These are phyloP conservation scores for Drosophila subobscura DNA, from an alignment of 1,140 invertebrate genomes.

Conservation along the genomic window DNA sequence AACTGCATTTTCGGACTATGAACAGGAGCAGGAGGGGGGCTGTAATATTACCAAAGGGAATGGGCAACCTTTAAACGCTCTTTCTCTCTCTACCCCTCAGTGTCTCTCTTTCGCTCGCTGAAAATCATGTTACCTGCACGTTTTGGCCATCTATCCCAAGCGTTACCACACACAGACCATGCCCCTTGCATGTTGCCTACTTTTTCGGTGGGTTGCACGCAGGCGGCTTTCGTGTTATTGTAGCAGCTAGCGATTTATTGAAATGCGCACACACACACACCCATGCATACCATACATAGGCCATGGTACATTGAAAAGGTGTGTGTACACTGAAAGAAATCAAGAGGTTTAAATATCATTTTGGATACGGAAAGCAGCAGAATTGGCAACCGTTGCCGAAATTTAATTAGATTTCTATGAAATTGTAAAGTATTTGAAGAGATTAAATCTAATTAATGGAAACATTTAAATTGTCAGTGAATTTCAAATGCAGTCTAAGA, in stretches of 20 bases:
- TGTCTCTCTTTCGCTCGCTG: conserved; percentile 9
- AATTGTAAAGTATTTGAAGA: too few species aligned
- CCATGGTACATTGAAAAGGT: conserved; percentile 68
- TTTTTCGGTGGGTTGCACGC: conserved; percentile 42
- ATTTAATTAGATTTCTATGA: too few species aligned
- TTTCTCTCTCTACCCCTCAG: not conserved
- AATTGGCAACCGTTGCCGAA: too few species aligned
- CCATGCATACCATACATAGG: not conserved
- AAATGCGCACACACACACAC: conserved; percentile 56
- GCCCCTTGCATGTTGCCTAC: conserved; percentile 56
- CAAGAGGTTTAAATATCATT: too few species aligned
- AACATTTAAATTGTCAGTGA: too few species aligned
- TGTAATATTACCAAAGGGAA: not conserved
- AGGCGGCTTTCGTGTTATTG: conserved; percentile 60
- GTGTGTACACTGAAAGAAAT: conserved; percentile 31
- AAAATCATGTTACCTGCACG: conserved; percentile 79
- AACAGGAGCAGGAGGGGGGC: not conserved
- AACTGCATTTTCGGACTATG: conserved; percentile 69
- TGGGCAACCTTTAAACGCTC: conserved; percentile 56
- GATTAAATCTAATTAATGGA: too few species aligned
- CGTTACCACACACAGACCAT: conserved; percentile 20
- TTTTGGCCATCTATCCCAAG: conserved; percentile 63
- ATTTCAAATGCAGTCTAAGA: too few species aligned
- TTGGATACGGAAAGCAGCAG: too few species aligned
- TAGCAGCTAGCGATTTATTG: conserved; percentile 76